Conservation (phyloP, 1,140 invertebrate genomes). For the Procambarus virginalis region DNA sequence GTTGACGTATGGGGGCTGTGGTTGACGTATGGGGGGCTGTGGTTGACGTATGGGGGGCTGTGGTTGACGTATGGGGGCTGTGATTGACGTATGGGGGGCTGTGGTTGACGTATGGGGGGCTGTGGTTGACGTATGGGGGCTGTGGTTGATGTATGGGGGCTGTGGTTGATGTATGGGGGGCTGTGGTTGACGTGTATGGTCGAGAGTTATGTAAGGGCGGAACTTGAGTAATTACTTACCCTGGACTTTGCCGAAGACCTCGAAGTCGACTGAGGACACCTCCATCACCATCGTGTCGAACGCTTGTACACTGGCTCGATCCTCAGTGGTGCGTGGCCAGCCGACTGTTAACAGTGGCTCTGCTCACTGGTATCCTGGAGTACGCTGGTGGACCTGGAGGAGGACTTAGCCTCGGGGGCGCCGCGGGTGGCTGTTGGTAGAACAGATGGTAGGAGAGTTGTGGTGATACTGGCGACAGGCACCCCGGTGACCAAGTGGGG, state of each 20-base stretch:
- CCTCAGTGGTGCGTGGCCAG: not conserved
- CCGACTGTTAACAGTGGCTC: conserved; percentile 10
- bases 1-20: not conserved
- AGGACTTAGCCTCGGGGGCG: conserved; percentile 9
- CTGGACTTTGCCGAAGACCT: conserved; percentile 48
- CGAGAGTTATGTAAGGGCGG: too few relatives aligned
- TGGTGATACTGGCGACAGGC: not conserved
- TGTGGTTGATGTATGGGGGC: not conserved
- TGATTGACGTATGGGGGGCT: not conserved
- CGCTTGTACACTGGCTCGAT: not conserved
- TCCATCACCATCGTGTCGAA: conserved; percentile 15
- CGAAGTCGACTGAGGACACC: conserved; percentile 32
- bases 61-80: not conserved
- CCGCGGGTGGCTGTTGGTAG: not conserved
- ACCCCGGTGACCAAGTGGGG: not conserved
- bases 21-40: not conserved
- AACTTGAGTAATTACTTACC: conserved; percentile 3
- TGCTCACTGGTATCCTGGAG: conserved; percentile 21
- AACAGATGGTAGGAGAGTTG: not conserved
- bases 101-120: not conserved
- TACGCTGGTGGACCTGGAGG: conserved; percentile 15
- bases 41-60: not conserved
- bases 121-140: not conserved
- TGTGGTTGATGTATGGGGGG: not conserved
- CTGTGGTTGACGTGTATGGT: not conserved